Base-by-base conservation (phyloP, 2,888 invertebrate species). In the Drosophila peninsularis region DNA sequence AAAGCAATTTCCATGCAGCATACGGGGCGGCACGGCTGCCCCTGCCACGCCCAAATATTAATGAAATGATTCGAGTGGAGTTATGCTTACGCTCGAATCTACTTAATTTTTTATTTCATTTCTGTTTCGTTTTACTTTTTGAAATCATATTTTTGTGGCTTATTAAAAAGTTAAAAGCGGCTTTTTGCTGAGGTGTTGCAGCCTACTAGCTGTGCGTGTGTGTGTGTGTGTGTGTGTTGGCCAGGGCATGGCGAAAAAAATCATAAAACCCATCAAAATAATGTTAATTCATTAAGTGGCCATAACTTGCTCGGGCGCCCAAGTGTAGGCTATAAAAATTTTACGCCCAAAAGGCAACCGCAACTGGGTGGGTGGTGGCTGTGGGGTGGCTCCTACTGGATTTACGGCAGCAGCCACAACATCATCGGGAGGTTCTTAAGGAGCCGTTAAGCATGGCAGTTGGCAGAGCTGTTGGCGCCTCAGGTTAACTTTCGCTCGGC, bases 261-360 rank as follows among this genome's bases (percentile, higher is more conserved):
- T 74, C 88, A 83, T 85, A 86, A 86, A 87, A 65, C 67, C 84
- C 87, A 87, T 87, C 82, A 87, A 87, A 87, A 88, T 84, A 87
- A 87, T 88, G 87, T 87, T 87, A 87, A 87, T 87, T 87, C 87
- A 87, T 87, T 87, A 87, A 87, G 88, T 87, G 86, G 86, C 86
- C 70, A 83, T 86, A 86, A 86, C 86, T 86, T 82, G 81, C 79
- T 64, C 74, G 69, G 66, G 84, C 72, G 85, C 85, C 88, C 83
- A 84, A 86, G 82, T 88, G 81, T 85, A 78, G 80, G 85, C 88
- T 82, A 86, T 86, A 88, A 86, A 87, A 85, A 86, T 81, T 77
- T 82, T 76, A 86, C 81, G 75, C 85, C 77, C 77, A 74, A 74
- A 85, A 75, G 57, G 80, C 73, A 81, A 71, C 74, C 69, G 56